A percentile compares a stretch with the other conserved stretches of the same genome.
Conservation (phyloP, 2,888 invertebrate species). For the Meliscaeva auricollis region DNA sequence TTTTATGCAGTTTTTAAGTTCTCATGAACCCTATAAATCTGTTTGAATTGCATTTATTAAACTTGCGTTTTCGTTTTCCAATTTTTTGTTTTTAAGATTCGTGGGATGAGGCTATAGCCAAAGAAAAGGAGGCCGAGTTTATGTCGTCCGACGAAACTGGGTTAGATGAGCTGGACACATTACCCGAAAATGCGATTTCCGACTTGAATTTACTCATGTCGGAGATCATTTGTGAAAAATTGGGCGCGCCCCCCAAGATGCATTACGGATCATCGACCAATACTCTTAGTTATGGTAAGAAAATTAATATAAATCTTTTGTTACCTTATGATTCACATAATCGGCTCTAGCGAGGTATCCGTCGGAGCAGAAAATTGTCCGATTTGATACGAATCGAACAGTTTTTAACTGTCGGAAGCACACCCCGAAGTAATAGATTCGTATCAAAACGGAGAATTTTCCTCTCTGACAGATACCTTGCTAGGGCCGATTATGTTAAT, state of each 20-base stretch:
- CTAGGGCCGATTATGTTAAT: background rate
- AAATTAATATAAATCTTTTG: conserved; percentile 1
- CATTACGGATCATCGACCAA: background rate
- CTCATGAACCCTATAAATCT: background rate
- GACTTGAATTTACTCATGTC: background rate
- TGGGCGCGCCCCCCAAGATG: background rate
- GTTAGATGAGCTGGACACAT: background rate
- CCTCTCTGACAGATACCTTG: background rate
- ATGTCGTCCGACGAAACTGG: background rate
- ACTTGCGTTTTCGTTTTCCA: background rate
- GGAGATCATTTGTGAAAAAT: background rate
- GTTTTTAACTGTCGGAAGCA: no score
- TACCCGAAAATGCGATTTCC: background rate
- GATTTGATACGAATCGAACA: no score
- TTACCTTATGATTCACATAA: background rate
- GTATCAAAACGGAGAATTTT: no score
- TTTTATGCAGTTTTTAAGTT: background rate
- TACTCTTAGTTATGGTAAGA: background rate
- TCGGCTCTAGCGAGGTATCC: background rate
- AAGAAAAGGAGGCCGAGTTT: background rate
- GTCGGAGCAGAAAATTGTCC: no score
- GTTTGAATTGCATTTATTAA: background rate
- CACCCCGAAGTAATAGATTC: no score
- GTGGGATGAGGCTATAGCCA: background rate
- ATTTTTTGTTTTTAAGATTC: conserved; percentile 2